These are phyloP conservation scores for Hyposoter didymator DNA, from an alignment of 2,888 invertebrate species.

Conservation along the genomic window DNA sequence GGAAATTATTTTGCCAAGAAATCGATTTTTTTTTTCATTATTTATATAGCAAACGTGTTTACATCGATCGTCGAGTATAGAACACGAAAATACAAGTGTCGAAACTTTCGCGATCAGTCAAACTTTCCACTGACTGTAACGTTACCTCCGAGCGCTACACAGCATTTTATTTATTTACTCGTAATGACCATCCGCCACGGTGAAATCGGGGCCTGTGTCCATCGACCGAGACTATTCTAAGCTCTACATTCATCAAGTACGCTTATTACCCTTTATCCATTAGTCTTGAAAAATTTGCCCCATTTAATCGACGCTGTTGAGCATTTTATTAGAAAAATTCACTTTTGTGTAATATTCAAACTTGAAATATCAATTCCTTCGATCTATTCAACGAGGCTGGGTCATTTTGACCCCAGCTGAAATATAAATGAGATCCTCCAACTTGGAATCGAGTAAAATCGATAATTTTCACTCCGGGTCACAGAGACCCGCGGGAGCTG, in stretches of 20 bases:
- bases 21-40: background rate
- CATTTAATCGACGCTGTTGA: background rate
- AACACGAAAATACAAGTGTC: background rate
- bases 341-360: too few species aligned
- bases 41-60: background rate
- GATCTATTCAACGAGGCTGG: too few species aligned
- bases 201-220: conserved; percentile 22
- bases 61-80: conserved; percentile 15
- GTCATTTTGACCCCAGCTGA: too few species aligned
- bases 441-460: too few species aligned
- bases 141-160: background rate
- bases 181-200: conserved; percentile 1
- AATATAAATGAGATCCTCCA: too few species aligned
- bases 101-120: background rate
- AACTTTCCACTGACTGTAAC: conserved; percentile 7
- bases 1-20: background rate
- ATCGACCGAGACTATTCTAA: conserved; percentile 17
- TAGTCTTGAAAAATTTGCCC: background rate
- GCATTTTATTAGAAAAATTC: background rate
- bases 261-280: background rate
- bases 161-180: conserved; percentile 44
- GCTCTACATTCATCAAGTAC: background rate
- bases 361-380: too few species aligned
- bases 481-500: background rate
- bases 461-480: background rate